Percentiles rank a stretch among this genome's conserved stretches.
Conservation (phyloP, 2,888 invertebrate genomes). For the Thysanoteuthis rhombus region DNA sequence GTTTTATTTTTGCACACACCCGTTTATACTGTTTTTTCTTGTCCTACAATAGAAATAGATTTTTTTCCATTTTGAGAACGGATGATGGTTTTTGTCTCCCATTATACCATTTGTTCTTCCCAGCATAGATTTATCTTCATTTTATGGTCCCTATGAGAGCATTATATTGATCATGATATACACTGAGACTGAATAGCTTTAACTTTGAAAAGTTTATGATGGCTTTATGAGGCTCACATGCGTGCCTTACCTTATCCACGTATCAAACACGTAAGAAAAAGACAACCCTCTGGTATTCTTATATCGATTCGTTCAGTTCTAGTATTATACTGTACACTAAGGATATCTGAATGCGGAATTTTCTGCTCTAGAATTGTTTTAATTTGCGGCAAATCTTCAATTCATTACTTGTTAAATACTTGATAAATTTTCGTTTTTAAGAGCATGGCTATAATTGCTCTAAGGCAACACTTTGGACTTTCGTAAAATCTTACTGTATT, state of each 20-base stretch:
- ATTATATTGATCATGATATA: not conserved
- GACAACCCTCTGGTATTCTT: no score
- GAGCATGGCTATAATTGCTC: no score
- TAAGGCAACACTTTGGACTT: no score
- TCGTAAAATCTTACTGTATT: no score
- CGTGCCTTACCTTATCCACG: not conserved
- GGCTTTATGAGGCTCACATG: not conserved
- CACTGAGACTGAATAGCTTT: not conserved
- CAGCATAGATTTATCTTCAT: not conserved
- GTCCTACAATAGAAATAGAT: not conserved
- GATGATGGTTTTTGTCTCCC: not conserved
- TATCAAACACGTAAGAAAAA: not conserved
- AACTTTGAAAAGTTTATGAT: not conserved
- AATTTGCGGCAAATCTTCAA: no score
- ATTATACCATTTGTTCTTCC: not conserved
- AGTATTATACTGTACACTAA: no score
- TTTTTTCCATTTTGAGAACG: not conserved
- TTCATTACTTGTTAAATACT: no score
- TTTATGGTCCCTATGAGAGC: not conserved
- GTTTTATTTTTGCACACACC: no score
- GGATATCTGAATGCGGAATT: no score
- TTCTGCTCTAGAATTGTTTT: no score
- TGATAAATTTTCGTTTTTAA: no score
- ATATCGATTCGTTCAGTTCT: no score
- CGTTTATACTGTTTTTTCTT: not conserved